Evolutionary conservation across 2,888 invertebrate species (phyloP), one percentile per base, ranked within the genome.

Genomic region (Cosmia trapezina): DNA sequence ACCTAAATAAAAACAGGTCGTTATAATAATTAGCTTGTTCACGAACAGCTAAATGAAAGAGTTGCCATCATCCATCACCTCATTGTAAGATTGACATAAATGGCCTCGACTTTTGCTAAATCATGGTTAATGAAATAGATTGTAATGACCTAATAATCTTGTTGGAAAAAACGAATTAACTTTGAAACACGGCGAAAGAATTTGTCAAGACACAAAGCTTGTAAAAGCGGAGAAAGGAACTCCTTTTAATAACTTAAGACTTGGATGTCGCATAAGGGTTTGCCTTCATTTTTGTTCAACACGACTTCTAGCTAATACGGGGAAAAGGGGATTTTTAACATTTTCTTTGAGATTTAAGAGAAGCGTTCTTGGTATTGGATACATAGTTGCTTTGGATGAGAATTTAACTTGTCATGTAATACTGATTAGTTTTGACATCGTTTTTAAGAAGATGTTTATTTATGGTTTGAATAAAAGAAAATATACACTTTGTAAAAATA

Each of bases 181-280:
- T 78, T 69, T 67, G 56, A 71, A 79, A 83, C 66, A 62, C 6
- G 62, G 51, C 43, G 61, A 82, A 81, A 66, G 73, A 84, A 81
- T 76, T 81, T 80, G 78, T 80, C 73, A 78, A 76, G 77, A 82
- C 66, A 79, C 74, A 83, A 85, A 83, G 70, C 81, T 66, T 72
- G 53, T 67, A 64, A 65, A 68, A 77, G 69, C 63, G 67, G 60
- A 69, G 79, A 63, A 80, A 74, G 54, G 74, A 76, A 76, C 73
- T 82, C 56, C 66, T 71, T 83, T 85, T 85, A 80, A 85, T 85
- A 83, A 77, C 73, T 79, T 79, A 70, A 81, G 79, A 71, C 66
- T 76, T 68, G 61, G 61, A 63, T 76, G 78, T 84, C 71, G 65
- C 67, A 70, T 82, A 76, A 76, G 59, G 69, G 69, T 70, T 71